Base-by-base conservation (phyloP, 2,888 invertebrate genomes). In the Andrena flavipes region DNA sequence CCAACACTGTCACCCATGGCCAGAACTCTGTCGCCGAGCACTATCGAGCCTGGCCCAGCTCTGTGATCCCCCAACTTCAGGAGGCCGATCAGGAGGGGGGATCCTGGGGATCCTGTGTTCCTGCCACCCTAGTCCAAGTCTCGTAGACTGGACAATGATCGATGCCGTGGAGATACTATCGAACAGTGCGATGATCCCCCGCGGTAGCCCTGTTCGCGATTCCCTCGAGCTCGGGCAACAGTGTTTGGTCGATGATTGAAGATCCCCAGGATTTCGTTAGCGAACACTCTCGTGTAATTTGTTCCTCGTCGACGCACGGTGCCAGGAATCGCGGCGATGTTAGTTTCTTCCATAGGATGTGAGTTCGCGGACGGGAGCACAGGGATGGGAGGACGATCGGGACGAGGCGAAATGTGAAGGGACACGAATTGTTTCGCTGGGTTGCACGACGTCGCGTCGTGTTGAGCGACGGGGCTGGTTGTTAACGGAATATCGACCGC, bases 401-500 rank as follows among this genome's bases (percentile, higher is more conserved):
- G 26, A n/a, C 35, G 20, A 60, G 77, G 48, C 62, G 63, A 79
- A 70, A 82, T 63, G 79, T 65, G 70, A 73, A 62, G 74, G 79
- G 30, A 5, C 75, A 64, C 54, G 78, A 79, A 74, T 64, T 80
- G 81, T 69, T 68, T 69, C 72, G 73, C 73, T 64, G 69, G 72
- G 75, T 80, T 72, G 67, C 56, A 72, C 72, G 74, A 82, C 73
- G 69, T 60, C 76, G 75, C 62, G 73, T 74, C 59, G 62, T 4
- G 42, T 16, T 16, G 16, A 59, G 71, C 63, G 72, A 63, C 68
- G 54, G 71, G 71, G 74, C 73, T 81, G 69, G 68, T 79, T 74
- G 76, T 85, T 77, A 74, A 42, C 67, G 76, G 78, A 72, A 86
- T 87, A 87, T 87, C 87, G 87, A 87, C 86, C 85, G 84, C 70